These are phyloP conservation scores for Brenthis hecate DNA, from an alignment of 2,888 invertebrate genomes.

Conservation along the genomic window DNA sequence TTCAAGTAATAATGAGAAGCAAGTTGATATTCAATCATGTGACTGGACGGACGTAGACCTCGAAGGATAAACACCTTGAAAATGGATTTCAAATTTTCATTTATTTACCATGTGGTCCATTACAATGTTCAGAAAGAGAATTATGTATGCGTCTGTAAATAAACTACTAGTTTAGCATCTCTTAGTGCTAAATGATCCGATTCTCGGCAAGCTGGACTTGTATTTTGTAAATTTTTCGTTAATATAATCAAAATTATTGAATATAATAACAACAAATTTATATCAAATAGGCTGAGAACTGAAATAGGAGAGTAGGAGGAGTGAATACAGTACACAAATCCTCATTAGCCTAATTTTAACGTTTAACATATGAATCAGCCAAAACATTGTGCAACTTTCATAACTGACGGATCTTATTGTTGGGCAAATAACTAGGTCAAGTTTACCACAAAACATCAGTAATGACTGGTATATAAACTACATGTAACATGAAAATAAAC, in stretches of 20 bases:
- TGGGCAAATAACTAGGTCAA: constrained; percentile 65
- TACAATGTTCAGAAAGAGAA: not conserved
- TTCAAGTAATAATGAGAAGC: not conserved
- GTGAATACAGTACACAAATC: constrained; percentile 43
- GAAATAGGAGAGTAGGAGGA: no score
- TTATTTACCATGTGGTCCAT: constrained; percentile 11
- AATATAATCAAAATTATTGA: no score
- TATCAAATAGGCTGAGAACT: constrained; percentile 29
- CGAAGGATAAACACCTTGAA: constrained; percentile 15
- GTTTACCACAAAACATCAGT: constrained; percentile 46
- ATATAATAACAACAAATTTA: constrained; percentile 4
- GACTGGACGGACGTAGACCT: constrained; percentile 16
- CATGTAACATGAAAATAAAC: constrained; percentile 18
- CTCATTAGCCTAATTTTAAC: constrained; percentile 56
- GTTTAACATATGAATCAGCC: constrained; percentile 53
- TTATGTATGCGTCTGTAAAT: not conserved
- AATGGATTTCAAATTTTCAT: constrained; percentile 21
- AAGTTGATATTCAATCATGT: constrained; percentile 1
- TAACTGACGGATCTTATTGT: constrained; percentile 66
- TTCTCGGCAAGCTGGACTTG: no score
- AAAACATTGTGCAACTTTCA: constrained; percentile 64
- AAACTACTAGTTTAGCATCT: not conserved
- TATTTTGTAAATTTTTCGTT: no score
- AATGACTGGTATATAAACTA: constrained; percentile 13
- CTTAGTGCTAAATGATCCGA: not conserved